Conservation (phyloP, 2,797 vertebrate genomes). For the Pantherophis vulpinus region DNA sequence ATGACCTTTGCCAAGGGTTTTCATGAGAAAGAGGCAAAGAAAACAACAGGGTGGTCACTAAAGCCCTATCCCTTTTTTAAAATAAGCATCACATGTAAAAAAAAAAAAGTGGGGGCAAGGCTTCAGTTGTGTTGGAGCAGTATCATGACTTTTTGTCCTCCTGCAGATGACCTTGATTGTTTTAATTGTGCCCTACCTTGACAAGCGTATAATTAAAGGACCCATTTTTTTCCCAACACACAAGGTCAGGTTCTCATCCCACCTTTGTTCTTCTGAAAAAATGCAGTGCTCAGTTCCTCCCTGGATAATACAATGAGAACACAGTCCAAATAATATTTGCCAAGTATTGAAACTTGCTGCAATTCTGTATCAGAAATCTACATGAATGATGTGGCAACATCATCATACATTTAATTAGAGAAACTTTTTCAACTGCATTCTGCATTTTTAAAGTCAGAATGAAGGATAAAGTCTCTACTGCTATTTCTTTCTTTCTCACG, state of each 20-base stretch:
- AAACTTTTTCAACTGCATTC: background rate
- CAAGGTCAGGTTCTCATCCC: background rate
- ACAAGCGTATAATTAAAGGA: background rate
- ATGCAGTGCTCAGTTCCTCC: background rate
- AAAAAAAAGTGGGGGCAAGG: background rate
- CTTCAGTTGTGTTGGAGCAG: background rate
- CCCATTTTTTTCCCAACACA: background rate
- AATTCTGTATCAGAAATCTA: background rate
- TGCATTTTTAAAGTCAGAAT: background rate
- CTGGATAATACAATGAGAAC: background rate
- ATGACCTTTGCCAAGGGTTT: background rate
- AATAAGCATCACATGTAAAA: background rate
- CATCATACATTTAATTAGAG: background rate
- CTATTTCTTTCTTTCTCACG: background rate
- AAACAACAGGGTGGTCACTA: background rate
- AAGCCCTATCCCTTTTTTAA: background rate
- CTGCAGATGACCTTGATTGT: background rate
- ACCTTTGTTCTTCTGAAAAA: background rate
- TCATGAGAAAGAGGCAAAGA: background rate
- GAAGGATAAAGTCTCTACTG: background rate
- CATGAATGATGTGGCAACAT: background rate
- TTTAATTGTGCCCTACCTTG: background rate
- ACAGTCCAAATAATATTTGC: background rate
- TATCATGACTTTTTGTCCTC: background rate
- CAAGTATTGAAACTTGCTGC: background rate